Evolutionary conservation across 2,888 invertebrate species (phyloP), one percentile per base, ranked within the genome.

Genomic region (Tryphoninae sp.): DNA sequence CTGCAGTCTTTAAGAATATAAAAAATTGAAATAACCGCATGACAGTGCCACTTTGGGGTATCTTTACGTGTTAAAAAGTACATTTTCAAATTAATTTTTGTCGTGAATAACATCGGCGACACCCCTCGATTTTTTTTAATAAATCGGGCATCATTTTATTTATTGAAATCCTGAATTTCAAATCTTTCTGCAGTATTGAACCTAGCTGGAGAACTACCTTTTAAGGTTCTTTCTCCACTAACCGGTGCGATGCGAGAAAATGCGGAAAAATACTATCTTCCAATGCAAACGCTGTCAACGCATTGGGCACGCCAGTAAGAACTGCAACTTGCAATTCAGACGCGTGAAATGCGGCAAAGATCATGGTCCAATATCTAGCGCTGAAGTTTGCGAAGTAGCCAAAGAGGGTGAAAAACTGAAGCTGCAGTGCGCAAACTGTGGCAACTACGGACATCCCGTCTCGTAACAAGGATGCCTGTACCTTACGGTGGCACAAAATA

Each of bases 221-320:
- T n/a, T n/a, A n/a, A 64, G 71, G 45, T 64, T 22, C 2, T 1
- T 82, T 0, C 16, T 73, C 1, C 23, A 73, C 19, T 78, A 78
- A 75, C 64, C 22, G 8, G 45, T 81, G 4, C 49, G 42, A 22
- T 84, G 80, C 78, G 80, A 81, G n/a, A 62, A 59, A 33, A 55
- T 78, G 0, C 64, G 72, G 51, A 62, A 67, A 45, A 68, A 33
- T 9, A 40, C 19, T 0, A 67, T 74, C 16, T 74, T 67, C 13
- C 77, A 78, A 51, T 80, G 77, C 26, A 80, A 78, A 22, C 77
- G 77, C 4, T 84, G 83, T 40, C 81, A 84, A n/a, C 42, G 77
- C 3, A 53, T 79, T 0, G 84, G 83, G 0, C 84, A 84, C 45
- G 71, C 77, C 0, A 79, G 73, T 8, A 9, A 42, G 11, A 83